phyloP scores from a whole-genome alignment of 1,140 invertebrate genomes.

The Drosophila setifemur region DNA sequence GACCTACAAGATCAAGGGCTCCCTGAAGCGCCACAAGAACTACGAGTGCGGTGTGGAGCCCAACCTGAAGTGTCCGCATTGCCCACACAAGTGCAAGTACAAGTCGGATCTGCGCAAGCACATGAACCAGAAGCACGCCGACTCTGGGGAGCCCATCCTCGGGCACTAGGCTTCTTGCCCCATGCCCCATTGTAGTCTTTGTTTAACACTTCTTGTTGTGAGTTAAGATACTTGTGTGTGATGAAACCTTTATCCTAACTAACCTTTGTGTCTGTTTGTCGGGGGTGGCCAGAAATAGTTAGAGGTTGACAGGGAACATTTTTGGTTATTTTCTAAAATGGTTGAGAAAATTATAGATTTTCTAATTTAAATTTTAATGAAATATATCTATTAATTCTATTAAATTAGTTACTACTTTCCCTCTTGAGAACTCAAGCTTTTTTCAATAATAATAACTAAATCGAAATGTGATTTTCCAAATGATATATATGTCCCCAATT shows the following conservation, averaged over 20 bases:
- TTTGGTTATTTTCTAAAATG: no score
- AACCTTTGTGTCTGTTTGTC: background rate
- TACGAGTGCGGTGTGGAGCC: constrained; percentile 86
- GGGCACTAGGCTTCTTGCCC: background rate
- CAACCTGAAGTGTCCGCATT: constrained; percentile 72
- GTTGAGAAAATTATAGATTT: no score
- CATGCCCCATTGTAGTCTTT: constrained; percentile 4
- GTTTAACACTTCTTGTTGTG: constrained; percentile 63
- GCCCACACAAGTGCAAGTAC: constrained; percentile 81
- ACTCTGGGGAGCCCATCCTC: constrained; percentile 46
- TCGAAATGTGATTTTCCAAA: no score
- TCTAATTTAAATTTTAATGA: no score
- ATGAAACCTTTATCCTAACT: constrained; percentile 9
- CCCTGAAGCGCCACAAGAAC: constrained; percentile 84
- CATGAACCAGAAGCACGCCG: constrained; percentile 75
- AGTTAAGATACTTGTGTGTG: constrained; percentile 38
- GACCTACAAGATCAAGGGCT: constrained; percentile 84
- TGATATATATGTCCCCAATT: no score
- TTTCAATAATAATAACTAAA: no score
- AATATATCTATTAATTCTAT: no score
- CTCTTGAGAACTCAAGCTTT: no score
- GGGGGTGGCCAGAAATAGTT: background rate
- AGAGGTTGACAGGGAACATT: no score
- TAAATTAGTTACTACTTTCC: no score
- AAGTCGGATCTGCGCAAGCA: constrained; percentile 81